Conservation (phyloP, 1,140 invertebrate genomes). For the Orius insidiosus region DNA sequence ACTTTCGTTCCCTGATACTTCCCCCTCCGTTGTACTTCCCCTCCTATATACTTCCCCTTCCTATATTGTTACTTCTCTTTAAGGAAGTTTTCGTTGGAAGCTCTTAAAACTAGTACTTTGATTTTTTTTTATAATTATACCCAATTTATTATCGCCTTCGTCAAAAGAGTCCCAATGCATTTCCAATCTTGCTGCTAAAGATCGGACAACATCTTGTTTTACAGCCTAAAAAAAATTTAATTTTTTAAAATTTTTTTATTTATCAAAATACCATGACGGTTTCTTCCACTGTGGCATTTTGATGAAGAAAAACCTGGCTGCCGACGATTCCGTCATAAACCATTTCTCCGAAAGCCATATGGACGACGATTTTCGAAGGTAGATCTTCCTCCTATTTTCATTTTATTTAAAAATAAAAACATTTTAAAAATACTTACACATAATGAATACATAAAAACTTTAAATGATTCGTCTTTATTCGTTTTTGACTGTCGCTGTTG, state of each 20-base stretch:
- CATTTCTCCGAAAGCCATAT: constrained; percentile 28
- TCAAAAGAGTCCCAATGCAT: constrained; percentile 73
- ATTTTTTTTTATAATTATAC: constrained; percentile 10
- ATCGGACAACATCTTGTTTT: constrained; percentile 60
- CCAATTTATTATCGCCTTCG: constrained; percentile 43
- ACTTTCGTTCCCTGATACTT: no score
- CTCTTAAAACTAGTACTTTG: no score
- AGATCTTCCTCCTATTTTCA: constrained; percentile 20
- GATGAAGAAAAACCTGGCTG: constrained; percentile 49
- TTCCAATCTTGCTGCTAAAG: constrained; percentile 55
- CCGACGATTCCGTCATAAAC: constrained; percentile 43
- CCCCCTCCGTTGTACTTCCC: no score
- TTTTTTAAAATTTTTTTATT: not conserved
- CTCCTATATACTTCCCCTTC: no score
- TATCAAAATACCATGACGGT: constrained; percentile 29
- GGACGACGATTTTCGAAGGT: constrained; percentile 18
- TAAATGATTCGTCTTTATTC: constrained; percentile 26
- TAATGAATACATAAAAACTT: constrained; percentile 39
- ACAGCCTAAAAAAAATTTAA: constrained; percentile 24
- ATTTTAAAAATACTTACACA: constrained; percentile 36
- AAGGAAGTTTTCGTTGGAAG: no score
- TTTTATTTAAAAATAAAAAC: constrained; percentile 17
- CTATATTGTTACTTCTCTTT: no score
- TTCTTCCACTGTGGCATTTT: constrained; percentile 47
- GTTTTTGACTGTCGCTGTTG: constrained; percentile 35